These are phyloP conservation scores for Scaptomyza montana DNA, from an alignment of 1,140 invertebrate genomes.

Conservation along the genomic window DNA sequence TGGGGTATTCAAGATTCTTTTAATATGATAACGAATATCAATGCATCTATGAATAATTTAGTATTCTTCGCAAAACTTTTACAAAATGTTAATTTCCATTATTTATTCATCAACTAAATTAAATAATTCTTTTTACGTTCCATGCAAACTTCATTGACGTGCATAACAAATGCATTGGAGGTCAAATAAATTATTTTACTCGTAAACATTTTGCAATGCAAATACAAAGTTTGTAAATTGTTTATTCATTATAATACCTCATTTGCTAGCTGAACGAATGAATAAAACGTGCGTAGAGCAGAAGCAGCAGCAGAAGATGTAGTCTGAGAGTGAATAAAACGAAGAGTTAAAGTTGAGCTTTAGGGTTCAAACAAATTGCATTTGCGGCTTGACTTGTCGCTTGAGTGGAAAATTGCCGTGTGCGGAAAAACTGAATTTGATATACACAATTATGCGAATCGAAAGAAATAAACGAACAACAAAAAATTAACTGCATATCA, in stretches of 20 bases:
- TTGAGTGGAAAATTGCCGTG: slow-evolving; percentile 68
- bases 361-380: slow-evolving; percentile 76
- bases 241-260: slow-evolving; percentile 27
- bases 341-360: slow-evolving; percentile 34
- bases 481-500: slow-evolving; percentile 34
- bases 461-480: not conserved
- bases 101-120: too few relatives aligned
- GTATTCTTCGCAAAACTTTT: too few relatives aligned
- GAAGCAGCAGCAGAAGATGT: slow-evolving; percentile 6
- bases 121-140: too few relatives aligned
- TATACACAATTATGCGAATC: slow-evolving; percentile 38
- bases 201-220: slow-evolving; percentile 12
- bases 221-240: slow-evolving; percentile 25
- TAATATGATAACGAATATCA: too few relatives aligned
- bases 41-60: too few relatives aligned
- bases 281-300: slow-evolving; percentile 53
- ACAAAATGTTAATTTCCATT: too few relatives aligned
- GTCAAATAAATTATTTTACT: slow-evolving; percentile 12
- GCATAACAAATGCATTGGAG: slow-evolving; percentile 21
- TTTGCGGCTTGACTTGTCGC: slow-evolving; percentile 65
- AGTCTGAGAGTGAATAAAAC: too few relatives aligned
- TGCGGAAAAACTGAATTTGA: slow-evolving; percentile 37
- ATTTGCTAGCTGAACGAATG: slow-evolving; percentile 57
- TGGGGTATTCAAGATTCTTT: too few relatives aligned
- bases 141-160: too few relatives aligned